Evolutionary conservation across 2,113 vertebrate species (phyloP), one percentile per base, ranked within the genome.

Genomic region (Menidia beryllina): DNA sequence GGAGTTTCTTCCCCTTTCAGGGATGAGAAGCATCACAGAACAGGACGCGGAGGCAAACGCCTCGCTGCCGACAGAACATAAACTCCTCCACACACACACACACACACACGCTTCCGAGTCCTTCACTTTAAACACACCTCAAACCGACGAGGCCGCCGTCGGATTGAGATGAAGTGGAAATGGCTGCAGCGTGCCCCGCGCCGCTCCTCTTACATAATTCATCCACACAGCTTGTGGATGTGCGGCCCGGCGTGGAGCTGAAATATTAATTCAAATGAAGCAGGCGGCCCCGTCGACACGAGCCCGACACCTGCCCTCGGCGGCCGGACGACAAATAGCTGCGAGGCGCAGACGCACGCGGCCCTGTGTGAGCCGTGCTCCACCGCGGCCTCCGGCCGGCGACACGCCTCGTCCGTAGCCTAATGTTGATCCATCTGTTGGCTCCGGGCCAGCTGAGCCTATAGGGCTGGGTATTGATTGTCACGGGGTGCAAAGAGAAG

Each of bases 221-320:
- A 89, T 84, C 66, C 50, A 17, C 64, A 53, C 74, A 47, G 83
- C 52, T 2, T 58, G 73, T 34, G 19, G 75, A 74, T 53, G 72
- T 66, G 72, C 75, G 58, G 70, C 86, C 68, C 60, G 57, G 76
- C 71, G 83, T 50, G 76, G 78, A 60, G 57, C 76, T 89, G 60
- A 89, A 91, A 90, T 88, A 90, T 91, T 89, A 54, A 92, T 86
- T 75, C 74, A 69, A 84, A 81, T 83, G 72, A 83, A 65, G 38
- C 43, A 63, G 62, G 38, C 81, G 48, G 69, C 50, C 20, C n/a
- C 21, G 6, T 64, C 59, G 77, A 79, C 67, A 79, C 65, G 72
- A 69, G 77, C 78, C 78, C 66, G 69, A 58, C 77, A 48, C 59
- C 54, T 50, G 23, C 9, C 6, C 72, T 30, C 13, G 58, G 5